A percentile compares a stretch with the other conserved stretches of the same genome.
These are phyloP conservation scores for Pelosia muscerda DNA, from an alignment of 2,888 invertebrate genomes.

Conservation along the genomic window DNA sequence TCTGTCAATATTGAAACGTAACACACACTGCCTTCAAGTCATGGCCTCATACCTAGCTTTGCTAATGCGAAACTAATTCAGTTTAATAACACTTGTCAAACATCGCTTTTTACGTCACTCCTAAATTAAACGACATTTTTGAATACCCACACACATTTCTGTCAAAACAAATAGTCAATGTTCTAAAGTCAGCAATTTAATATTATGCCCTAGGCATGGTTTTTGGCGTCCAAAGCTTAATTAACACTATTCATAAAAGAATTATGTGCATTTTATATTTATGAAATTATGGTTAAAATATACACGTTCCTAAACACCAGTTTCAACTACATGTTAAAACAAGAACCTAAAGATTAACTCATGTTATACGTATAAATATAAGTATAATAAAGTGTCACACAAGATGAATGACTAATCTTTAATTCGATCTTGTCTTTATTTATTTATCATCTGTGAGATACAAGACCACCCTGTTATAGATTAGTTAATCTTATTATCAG, in stretches of 20 bases:
- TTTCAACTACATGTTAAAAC: neutral
- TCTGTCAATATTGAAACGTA: neutral
- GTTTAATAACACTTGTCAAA: constrained; percentile 25
- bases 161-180: constrained; percentile 5
- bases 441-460: constrained; percentile 22
- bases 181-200: neutral
- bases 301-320: neutral
- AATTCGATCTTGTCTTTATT: constrained; percentile 29
- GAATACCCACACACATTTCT: constrained; percentile 10
- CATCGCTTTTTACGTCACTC: constrained; percentile 18
- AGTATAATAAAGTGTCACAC: no score
- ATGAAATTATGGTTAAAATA: neutral
- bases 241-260: constrained; percentile 8
- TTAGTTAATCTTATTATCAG: constrained; percentile 44
- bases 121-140: constrained; percentile 4
- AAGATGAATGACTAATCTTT: constrained; percentile 18
- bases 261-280: neutral
- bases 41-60: constrained; percentile 21
- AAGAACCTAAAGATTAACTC: neutral
- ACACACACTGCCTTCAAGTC: neutral
- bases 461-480: constrained; percentile 43
- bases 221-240: neutral
- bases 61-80: constrained; percentile 27
- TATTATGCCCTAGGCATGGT: neutral
- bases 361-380: no score